Conservation (phyloP, 2,888 invertebrate species). For the Drosophila cracens region DNA sequence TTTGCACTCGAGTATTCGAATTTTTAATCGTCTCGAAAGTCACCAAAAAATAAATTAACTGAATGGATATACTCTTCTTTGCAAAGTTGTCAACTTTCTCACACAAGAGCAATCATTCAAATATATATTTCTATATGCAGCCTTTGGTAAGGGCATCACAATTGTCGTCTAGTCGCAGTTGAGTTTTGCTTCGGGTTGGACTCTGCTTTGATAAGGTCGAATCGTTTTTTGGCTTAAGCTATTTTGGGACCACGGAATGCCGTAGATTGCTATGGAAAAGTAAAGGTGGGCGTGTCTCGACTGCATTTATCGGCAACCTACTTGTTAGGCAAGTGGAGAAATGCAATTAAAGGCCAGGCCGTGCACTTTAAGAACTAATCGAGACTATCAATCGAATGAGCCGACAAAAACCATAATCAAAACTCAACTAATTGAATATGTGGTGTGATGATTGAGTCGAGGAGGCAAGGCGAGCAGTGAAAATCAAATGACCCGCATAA, state of each 20-base stretch:
- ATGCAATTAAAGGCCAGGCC: constrained; percentile 35
- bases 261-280: constrained; percentile 50
- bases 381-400: constrained; percentile 27
- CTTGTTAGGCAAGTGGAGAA: constrained; percentile 14
- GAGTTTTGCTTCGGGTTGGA: constrained; percentile 9
- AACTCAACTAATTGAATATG: constrained; percentile 70
- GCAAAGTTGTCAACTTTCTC: background rate
- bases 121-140: background rate
- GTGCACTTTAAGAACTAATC: constrained; percentile 39
- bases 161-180: background rate
- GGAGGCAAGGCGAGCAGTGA: background rate
- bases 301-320: constrained; percentile 21
- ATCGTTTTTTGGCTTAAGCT: constrained; percentile 18
- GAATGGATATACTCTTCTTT: background rate
- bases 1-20: background rate
- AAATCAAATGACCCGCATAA: constrained; percentile 51
- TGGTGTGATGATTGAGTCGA: background rate
- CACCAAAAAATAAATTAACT: background rate
- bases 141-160: background rate
- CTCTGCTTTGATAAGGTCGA: constrained; percentile 46
- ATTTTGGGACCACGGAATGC: background rate
- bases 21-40: background rate
- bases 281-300: constrained; percentile 32
- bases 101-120: background rate
- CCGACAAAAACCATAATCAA: constrained; percentile 45